Conservation (phyloP, 2,888 invertebrate species). For the Bellardia bayeri region DNA sequence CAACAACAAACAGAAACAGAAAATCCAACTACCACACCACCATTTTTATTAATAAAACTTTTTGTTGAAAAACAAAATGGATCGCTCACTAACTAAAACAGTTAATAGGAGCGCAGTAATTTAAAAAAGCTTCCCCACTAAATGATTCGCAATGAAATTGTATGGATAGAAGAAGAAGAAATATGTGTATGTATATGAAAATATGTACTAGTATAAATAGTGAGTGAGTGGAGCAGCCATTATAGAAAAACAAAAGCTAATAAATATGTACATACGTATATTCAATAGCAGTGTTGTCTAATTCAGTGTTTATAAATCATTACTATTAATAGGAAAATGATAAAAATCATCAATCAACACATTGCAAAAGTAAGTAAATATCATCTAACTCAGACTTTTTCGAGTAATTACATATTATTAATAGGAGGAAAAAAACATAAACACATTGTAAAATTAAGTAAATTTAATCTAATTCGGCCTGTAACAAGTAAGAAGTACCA, state of each 20-base stretch:
- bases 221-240: not conserved
- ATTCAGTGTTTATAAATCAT: not conserved
- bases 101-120: constrained; percentile 80
- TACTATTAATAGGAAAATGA: too few species aligned
- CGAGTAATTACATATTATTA: too few species aligned
- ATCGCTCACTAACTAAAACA: constrained; percentile 84
- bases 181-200: constrained; percentile 1
- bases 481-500: too few species aligned
- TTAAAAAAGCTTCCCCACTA: constrained; percentile 29
- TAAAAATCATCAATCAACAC: too few species aligned
- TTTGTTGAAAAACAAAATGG: constrained; percentile 80
- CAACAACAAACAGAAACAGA: too few species aligned
- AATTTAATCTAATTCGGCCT: too few species aligned
- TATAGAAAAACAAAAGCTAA: constrained; percentile 43
- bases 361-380: too few species aligned
- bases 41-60: constrained; percentile 66
- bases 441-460: too few species aligned
- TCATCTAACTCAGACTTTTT: too few species aligned
- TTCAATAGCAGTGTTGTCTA: constrained; percentile 7
- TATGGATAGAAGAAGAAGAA: not conserved
- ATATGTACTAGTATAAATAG: not conserved
- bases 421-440: too few species aligned
- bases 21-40: constrained; percentile 9
- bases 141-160: constrained; percentile 13
- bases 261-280: not conserved